phyloP scores from a whole-genome alignment of 2,797 vertebrate species.

The Micromesistius poutassou region DNA sequence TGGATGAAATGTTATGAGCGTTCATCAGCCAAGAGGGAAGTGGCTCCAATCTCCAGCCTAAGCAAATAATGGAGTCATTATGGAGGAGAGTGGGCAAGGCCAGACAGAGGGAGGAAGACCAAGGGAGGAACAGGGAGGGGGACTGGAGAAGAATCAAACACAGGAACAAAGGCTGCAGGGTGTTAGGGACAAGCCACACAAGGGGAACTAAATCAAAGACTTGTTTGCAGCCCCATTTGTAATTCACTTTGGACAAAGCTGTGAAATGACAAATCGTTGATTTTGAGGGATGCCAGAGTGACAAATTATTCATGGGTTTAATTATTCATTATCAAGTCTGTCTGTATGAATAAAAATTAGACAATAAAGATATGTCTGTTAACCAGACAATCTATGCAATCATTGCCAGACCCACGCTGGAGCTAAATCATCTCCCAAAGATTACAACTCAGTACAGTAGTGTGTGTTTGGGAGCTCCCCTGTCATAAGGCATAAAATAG shows the following conservation, averaged over 20 bases:
- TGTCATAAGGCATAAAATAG: conserved; percentile 3
- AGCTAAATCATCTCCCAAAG: not conserved
- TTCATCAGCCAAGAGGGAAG: conserved; percentile 12
- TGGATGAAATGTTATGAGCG: conserved; percentile 26
- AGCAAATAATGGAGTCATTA: conserved; percentile 19
- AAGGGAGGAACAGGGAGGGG: not conserved
- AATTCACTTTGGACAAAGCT: not conserved
- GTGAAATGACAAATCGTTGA: not conserved
- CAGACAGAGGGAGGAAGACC: not conserved
- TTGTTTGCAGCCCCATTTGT: not conserved
- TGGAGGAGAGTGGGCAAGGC: not conserved
- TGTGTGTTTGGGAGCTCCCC: not conserved
- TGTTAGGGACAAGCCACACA: not conserved
- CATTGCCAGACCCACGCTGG: not conserved
- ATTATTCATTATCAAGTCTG: not conserved
- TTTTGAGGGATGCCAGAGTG: not conserved
- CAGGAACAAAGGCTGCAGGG: not conserved
- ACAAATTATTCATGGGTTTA: not conserved
- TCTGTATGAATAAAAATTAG: not conserved
- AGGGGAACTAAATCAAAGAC: not conserved
- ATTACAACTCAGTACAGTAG: not conserved
- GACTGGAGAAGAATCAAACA: not conserved
- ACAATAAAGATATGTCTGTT: not conserved
- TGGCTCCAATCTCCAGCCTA: conserved; percentile 25
- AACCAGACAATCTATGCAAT: not conserved